Conservation (phyloP, 2,888 invertebrate genomes). For the Siphonodentalium dalli region DNA sequence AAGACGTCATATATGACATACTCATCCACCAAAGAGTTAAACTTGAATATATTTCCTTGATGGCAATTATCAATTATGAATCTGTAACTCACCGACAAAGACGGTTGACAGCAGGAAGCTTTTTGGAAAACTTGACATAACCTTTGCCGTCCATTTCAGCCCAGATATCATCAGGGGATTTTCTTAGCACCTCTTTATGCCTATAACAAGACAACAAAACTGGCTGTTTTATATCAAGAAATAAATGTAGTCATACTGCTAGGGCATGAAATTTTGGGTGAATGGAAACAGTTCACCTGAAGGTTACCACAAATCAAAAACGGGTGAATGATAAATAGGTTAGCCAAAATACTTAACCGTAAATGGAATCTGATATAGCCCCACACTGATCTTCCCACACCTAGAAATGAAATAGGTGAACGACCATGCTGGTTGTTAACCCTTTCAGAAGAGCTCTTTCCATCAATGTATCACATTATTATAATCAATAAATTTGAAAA, state of each 20-base stretch:
- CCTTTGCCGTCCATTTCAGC: constrained; percentile 74
- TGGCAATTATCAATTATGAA: background rate
- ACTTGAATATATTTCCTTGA: no score
- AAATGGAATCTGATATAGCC: no score
- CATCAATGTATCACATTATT: no score
- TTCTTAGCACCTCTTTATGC: constrained; percentile 74
- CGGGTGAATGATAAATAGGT: no score
- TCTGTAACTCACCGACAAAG: constrained; percentile 68
- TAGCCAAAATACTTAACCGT: no score
- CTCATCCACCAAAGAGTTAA: no score
- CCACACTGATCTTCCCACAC: no score
- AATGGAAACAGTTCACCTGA: background rate
- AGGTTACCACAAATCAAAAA: background rate
- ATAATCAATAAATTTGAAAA: no score
- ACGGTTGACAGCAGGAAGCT: constrained; percentile 74
- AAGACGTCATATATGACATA: no score
- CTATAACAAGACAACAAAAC: constrained; percentile 63
- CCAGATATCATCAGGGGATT: constrained; percentile 76
- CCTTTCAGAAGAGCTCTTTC: no score
- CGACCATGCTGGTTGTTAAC: no score
- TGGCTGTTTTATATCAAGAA: background rate
- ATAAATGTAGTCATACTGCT: background rate
- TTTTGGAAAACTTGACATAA: constrained; percentile 71
- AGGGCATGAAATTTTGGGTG: background rate
- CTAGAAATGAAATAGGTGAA: no score